Conservation (phyloP, 2,888 invertebrate genomes). For the Thecophora atra region DNA sequence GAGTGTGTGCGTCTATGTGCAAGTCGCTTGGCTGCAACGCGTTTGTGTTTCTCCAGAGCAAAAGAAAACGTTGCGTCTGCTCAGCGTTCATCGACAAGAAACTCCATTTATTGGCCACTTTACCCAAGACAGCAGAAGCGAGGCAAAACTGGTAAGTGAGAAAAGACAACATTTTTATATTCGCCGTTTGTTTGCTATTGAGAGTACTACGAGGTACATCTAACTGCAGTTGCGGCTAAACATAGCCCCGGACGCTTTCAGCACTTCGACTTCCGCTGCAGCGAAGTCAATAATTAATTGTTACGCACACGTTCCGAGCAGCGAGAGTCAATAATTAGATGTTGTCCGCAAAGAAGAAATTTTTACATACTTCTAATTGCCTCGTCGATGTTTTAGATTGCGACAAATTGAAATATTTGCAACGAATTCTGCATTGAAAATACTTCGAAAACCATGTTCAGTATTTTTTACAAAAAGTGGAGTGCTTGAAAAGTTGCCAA, state of each 20-base stretch:
- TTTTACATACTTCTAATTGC: too few relatives aligned
- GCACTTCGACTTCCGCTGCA: not conserved
- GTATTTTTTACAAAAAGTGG: too few relatives aligned
- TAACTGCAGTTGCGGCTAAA: not conserved
- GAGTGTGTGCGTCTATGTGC: not conserved
- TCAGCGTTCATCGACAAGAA: too few relatives aligned
- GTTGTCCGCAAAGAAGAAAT: too few relatives aligned
- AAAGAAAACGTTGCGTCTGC: too few relatives aligned
- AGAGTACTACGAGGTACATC: not conserved
- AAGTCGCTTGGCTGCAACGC: not conserved
- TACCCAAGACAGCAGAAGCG: not conserved
- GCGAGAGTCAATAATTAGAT: not conserved
- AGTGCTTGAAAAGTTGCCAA: too few relatives aligned
- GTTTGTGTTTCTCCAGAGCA: not conserved
- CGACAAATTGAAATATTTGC: too few relatives aligned
- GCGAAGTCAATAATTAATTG: slow-evolving; percentile 11
- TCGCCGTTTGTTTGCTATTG: not conserved
- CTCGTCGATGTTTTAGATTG: too few relatives aligned
- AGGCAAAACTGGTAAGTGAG: not conserved
- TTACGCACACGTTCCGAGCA: not conserved
- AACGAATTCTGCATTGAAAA: too few relatives aligned
- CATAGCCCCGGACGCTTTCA: slow-evolving; percentile 2
- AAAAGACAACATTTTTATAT: not conserved
- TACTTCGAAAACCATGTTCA: too few relatives aligned
- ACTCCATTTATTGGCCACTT: too few relatives aligned